Evolutionary conservation across 2,113 vertebrate genomes (phyloP).

Genomic region (Polypterus bichir): DNA sequence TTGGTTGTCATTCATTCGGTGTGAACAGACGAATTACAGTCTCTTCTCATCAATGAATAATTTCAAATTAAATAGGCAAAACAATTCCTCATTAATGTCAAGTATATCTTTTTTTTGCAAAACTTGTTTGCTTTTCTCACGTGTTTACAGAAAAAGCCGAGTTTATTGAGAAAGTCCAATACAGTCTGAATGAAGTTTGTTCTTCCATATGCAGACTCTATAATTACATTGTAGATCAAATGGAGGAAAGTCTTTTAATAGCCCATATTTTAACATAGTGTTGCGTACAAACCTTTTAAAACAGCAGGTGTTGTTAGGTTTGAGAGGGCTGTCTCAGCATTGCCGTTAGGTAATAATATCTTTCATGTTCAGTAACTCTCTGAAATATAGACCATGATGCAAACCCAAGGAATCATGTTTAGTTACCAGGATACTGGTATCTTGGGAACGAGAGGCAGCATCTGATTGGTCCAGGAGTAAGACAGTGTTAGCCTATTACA

Average conservation of each 20-base stretch:
- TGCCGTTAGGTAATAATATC: slow-evolving; percentile 72
- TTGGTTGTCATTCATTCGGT: too few species aligned
- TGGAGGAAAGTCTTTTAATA: background rate
- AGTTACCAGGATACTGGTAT: slow-evolving; percentile 55
- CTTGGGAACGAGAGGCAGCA: slow-evolving; percentile 42
- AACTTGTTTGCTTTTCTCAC: too few species aligned
- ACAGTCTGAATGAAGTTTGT: too few species aligned
- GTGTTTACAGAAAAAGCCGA: too few species aligned
- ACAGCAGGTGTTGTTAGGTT: slow-evolving; percentile 53
- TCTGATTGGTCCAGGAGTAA: slow-evolving; percentile 54
- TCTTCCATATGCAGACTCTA: background rate
- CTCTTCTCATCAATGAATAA: too few species aligned
- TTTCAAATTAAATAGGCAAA: too few species aligned
- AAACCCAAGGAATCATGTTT: slow-evolving; percentile 74
- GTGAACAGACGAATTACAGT: too few species aligned
- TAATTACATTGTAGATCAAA: slow-evolving; percentile 11
- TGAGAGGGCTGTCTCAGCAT: slow-evolving; percentile 61
- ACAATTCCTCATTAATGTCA: too few species aligned
- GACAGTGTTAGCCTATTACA: slow-evolving; percentile 43
- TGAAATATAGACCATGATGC: slow-evolving; percentile 95
- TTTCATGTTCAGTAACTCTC: slow-evolving; percentile 74
- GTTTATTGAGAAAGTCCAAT: too few species aligned
- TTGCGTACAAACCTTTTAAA: slow-evolving; percentile 55
- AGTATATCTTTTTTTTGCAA: too few species aligned
- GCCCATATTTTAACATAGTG: slow-evolving; percentile 48